phyloP scores from a whole-genome alignment of 2,888 invertebrate genomes.

The Drosophila meridiana region DNA sequence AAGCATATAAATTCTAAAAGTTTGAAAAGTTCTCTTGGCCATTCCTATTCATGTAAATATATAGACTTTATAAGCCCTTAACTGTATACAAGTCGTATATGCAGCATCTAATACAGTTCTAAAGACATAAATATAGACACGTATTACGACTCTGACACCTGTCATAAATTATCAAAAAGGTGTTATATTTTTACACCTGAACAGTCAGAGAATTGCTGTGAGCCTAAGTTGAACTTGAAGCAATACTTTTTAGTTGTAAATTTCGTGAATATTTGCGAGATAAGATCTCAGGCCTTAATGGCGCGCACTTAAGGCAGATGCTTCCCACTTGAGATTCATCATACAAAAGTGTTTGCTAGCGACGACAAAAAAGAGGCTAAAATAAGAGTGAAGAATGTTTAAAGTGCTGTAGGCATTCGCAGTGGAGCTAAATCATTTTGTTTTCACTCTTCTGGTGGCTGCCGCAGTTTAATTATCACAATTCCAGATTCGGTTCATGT shows the following conservation, averaged over 20 bases:
- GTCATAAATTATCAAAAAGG: slow-evolving; percentile 4
- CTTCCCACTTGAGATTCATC: slow-evolving; percentile 12
- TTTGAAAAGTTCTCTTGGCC: no score
- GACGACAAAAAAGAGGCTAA: neutral
- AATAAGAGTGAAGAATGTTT: slow-evolving; percentile 13
- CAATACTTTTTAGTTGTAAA: neutral
- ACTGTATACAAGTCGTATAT: neutral
- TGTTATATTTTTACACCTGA: slow-evolving; percentile 14
- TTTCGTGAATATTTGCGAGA: neutral
- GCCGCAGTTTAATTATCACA: slow-evolving; percentile 74
- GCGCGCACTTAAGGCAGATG: neutral
- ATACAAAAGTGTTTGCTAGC: neutral
- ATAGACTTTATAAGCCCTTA: neutral
- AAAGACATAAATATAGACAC: neutral
- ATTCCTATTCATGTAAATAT: no score
- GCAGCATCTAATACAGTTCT: neutral
- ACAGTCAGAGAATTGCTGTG: slow-evolving; percentile 1
- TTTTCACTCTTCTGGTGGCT: slow-evolving; percentile 62
- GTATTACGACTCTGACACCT: neutral
- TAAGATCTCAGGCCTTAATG: slow-evolving; percentile 29
- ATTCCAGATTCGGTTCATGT: slow-evolving; percentile 63
- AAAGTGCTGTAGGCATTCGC: slow-evolving; percentile 14
- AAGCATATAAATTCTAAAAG: no score
- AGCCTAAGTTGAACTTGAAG: slow-evolving; percentile 2
- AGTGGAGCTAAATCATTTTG: slow-evolving; percentile 67